Evolutionary conservation across 2,113 vertebrate species (phyloP).

Genomic region (Ancistrus triradiatus): DNA sequence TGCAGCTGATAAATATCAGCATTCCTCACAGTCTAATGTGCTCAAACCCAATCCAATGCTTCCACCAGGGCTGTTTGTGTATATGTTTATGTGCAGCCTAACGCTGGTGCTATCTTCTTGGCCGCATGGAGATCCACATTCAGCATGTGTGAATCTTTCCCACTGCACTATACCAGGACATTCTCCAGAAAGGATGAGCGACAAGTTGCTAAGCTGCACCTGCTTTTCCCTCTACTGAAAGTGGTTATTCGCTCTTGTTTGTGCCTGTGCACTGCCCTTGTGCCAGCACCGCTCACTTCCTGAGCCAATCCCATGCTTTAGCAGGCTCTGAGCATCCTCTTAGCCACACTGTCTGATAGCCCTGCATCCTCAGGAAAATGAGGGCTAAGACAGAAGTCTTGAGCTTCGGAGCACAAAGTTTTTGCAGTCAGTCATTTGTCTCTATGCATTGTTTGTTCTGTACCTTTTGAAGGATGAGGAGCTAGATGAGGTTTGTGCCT

Average conservation of each 20-base stretch:
- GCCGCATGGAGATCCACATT: conserved; percentile 22
- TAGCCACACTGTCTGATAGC: conserved; percentile 19
- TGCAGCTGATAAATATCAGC: conserved; percentile 21
- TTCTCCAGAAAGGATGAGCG: conserved; percentile 33
- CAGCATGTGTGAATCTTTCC: conserved; percentile 27
- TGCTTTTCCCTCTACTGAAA: conserved; percentile 27
- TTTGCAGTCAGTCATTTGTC: conserved; percentile 6
- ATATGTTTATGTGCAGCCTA: neutral
- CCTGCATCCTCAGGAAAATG: conserved; percentile 17
- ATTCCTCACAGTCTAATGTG: too few species aligned
- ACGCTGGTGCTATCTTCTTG: conserved; percentile 33
- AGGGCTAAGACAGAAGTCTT: neutral
- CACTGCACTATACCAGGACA: conserved; percentile 4
- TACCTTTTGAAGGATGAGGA: neutral
- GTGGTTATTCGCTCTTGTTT: conserved; percentile 27
- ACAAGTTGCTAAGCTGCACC: conserved; percentile 39
- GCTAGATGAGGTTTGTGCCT: conserved; percentile 4
- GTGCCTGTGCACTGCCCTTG: conserved; percentile 30
- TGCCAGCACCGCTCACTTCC: conserved; percentile 31
- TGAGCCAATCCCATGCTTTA: conserved; percentile 32
- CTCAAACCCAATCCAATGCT: conserved; percentile 6
- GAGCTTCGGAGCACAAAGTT: conserved; percentile 4
- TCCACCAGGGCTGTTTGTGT: conserved; percentile 10
- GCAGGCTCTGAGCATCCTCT: conserved; percentile 25
- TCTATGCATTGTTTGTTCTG: neutral